Evolutionary conservation across 2,888 invertebrate genomes (phyloP), one percentile per base, ranked within the genome.

Genomic region (Dryobota labecula): DNA sequence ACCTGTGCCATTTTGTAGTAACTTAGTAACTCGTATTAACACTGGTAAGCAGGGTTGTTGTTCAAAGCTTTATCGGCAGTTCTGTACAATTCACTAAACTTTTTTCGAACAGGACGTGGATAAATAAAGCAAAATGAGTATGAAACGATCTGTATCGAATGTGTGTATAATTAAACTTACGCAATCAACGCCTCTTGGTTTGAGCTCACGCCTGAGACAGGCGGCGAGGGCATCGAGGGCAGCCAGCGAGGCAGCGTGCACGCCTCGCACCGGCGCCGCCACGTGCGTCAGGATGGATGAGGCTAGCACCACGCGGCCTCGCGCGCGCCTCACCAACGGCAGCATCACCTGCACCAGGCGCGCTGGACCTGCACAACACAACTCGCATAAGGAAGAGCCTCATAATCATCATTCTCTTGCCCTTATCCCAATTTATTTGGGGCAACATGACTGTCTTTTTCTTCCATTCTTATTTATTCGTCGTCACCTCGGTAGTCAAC

Each of bases 251-350:
- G 98, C 98, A 76, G 98, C 98, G 90, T 98, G 98, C 65, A 98
- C 97, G 33, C 98, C 98, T 63, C 98, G 96, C 54, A 98, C 97
- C 0, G 98, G 98, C 11, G 98, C 97, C 0, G 98, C 97, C 60
- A 98, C 97, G 84, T 98, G 97, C 56, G 98, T 98, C 82, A 98
- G 95, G 83, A 98, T 97, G 68, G 98, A 98, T 54, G 98, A 97
- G 15, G 98, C 97, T 87, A 98, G 97, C 56, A 98, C 97, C 53
- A 98, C 96, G 71, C 98, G 97, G 81, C 98, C 98, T 88, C 97
- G 97, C 7, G 98, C 97, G 64, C 97, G 97, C 56, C 98, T 96
- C 62, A 98, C 96, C 74, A 98, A 93, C 0, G 98, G 98, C 84
- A 99, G 93, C 96, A 99, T 98, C 78, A 98, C 97, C 96, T 98